Evolutionary conservation across 2,113 vertebrate species (phyloP).

Genomic region (Chamaetylas fuelleborni): DNA sequence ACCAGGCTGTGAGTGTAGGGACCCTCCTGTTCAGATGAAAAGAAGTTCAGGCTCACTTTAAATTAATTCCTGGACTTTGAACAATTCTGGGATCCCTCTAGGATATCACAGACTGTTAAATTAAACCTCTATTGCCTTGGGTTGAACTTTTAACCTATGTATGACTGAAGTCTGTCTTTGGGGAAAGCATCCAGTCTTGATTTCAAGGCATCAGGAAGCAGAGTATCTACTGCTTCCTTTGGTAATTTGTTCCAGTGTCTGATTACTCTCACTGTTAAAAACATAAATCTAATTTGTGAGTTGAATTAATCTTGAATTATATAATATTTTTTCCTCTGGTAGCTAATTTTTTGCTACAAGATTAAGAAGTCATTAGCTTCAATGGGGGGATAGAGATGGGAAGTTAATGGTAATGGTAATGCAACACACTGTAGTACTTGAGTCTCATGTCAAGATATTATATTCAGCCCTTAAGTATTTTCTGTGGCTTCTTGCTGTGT

Average conservation of each 20-base stretch:
- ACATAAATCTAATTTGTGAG: slow-evolving; percentile 26
- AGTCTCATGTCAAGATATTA: neutral
- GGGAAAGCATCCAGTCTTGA: slow-evolving; percentile 6
- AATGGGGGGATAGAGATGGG: rapidly evolving
- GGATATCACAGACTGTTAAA: neutral
- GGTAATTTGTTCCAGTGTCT: slow-evolving; percentile 20
- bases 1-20: neutral
- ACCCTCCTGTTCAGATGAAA: neutral
- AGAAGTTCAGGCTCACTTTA: neutral
- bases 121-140: neutral
- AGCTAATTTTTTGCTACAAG: neutral
- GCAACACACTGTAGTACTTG: neutral
- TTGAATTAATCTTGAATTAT: neutral
- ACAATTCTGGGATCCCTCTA: neutral
- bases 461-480: neutral
- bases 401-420: neutral
- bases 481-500: neutral
- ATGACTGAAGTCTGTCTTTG: slow-evolving; percentile 10
- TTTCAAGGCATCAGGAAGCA: slow-evolving; percentile 22
- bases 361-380: neutral
- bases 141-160: slow-evolving; percentile 36
- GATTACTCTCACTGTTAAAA: slow-evolving; percentile 11
- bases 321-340: neutral
- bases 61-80: slow-evolving; percentile 20
- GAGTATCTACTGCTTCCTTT: slow-evolving; percentile 27